Evolutionary conservation across 2,888 invertebrate genomes (phyloP), one percentile per base, ranked within the genome.

Genomic region (Hydroisotoma schaefferi): DNA sequence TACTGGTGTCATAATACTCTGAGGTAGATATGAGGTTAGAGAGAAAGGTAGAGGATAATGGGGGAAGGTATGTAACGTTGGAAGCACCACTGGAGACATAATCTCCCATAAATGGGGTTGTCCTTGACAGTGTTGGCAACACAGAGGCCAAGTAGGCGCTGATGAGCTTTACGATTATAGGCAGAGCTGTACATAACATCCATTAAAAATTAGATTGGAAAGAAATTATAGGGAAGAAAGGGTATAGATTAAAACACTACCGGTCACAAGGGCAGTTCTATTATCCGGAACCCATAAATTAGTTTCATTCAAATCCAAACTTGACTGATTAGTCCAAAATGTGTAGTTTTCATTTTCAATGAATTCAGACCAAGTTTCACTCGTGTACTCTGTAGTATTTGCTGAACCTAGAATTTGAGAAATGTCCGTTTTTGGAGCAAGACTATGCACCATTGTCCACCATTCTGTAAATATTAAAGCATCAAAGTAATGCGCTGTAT

Each of bases 301-400:
- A 1, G 61, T 61, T 12, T 63, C 60, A 26, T 67, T 67, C 29
- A 65, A 33, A 38, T 70, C 68, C 26, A 70, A 57, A 26, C 57
- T 63, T 38, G 63, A 61, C 40, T 66, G 59, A 23, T 67, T 63
- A 33, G 63, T 63, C 68, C 64, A 65, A 55, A 63, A 65, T 5
- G 69, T 71, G 43, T 68, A 61, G 58, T 70, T 72, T 59, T 71
- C 72, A 61, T 67, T 69, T 27, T 72, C 70, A 8, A 64, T 40
- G 38, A 67, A 59, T 49, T 68, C 72, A 10, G 63, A 62, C 59
- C 64, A 59, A 18, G 55, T 62, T 51, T 68, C 66, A 10, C 25
- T 60, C 28, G 49, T 49, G 26, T 49, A 49, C 10, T 49, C 49
- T n/a, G 49, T 49, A 6, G 18, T 28, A 27, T 49, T 48, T 2